A percentile compares a stretch with the other conserved stretches of the same genome.
Conservation (phyloP, 2,888 invertebrate genomes). For the Drosophila neotestacea region DNA sequence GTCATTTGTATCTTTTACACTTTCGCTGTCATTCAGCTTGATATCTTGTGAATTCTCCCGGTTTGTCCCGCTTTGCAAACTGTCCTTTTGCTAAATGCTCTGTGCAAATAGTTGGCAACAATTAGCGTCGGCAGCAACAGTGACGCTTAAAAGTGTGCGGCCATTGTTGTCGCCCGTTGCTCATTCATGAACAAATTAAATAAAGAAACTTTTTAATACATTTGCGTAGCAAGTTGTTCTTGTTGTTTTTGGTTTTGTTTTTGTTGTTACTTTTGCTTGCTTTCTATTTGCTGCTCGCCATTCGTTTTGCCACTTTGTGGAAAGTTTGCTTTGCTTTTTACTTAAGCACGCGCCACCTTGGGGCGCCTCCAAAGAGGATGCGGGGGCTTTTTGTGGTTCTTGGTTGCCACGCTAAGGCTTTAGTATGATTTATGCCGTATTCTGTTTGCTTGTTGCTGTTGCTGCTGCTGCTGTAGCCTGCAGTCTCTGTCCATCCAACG, state of each 20-base stretch:
- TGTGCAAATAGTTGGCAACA: slow-evolving; percentile 64
- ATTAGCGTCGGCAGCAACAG: slow-evolving; percentile 61
- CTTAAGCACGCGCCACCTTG: slow-evolving; percentile 51
- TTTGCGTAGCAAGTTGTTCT: slow-evolving; percentile 49
- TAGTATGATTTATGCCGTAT: slow-evolving; percentile 73
- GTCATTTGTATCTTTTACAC: slow-evolving; percentile 1
- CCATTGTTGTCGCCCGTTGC: slow-evolving; percentile 26
- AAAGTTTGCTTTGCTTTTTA: slow-evolving; percentile 69
- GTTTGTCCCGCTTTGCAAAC: no score
- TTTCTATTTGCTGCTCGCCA: slow-evolving; percentile 37
- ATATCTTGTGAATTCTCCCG: no score
- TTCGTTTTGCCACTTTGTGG: slow-evolving; percentile 52
- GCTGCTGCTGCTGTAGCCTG: slow-evolving; percentile 49
- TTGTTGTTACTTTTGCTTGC: slow-evolving; percentile 2
- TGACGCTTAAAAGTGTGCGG: slow-evolving; percentile 47
- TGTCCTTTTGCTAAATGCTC: slow-evolving; percentile 33
- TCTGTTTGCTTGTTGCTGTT: slow-evolving; percentile 60
- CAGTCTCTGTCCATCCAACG: not conserved
- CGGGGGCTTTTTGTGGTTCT: slow-evolving; percentile 1
- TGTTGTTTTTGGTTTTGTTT: slow-evolving; percentile 5
- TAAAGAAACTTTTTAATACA: slow-evolving; percentile 76
- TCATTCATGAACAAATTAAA: slow-evolving; percentile 73
- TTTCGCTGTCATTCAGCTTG: slow-evolving; percentile 5
- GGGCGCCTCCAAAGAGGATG: not conserved
- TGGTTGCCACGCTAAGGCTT: slow-evolving; percentile 20